Percentiles rank a stretch among this genome's conserved stretches.
Evolutionary conservation across 2,113 vertebrate genomes (phyloP).

Genomic region (Oncorhynchus clarkii): DNA sequence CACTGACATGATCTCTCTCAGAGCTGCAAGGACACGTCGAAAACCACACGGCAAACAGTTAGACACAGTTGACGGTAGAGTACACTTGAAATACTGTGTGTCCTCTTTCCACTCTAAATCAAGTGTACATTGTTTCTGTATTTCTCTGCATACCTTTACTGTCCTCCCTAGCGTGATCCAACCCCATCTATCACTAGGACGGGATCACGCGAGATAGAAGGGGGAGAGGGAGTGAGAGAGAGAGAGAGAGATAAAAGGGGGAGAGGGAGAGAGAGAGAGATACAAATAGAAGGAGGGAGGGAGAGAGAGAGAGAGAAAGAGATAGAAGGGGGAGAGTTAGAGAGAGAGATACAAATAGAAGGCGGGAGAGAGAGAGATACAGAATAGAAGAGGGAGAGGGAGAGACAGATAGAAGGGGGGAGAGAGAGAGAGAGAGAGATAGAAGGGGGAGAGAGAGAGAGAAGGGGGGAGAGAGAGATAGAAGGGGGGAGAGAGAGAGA

Average conservation of each 20-base stretch:
- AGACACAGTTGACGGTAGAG: background rate
- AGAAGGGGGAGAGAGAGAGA: no score
- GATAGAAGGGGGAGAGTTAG: no score
- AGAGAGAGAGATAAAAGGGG: accelerated
- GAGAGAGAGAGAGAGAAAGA: no score
- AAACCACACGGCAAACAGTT: background rate
- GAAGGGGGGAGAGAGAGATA: no score
- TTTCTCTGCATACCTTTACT: background rate
- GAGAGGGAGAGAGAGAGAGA: no score
- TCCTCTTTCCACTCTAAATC: background rate
- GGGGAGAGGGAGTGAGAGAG: no score
- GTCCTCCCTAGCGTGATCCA: background rate
- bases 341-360: background rate
- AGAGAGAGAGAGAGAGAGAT: background rate
- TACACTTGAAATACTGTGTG: background rate
- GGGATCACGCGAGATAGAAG: background rate
- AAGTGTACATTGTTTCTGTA: background rate
- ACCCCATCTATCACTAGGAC: constrained; percentile 20
- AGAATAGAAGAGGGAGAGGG: background rate
- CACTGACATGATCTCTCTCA: constrained; percentile 5
- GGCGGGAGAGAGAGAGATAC: no score
- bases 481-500: background rate
- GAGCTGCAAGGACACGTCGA: background rate
- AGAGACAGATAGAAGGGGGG: background rate
- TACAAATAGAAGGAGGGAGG: no score